phyloP scores from a whole-genome alignment of 2,113 vertebrate genomes.

The Rostratula benghalensis region DNA sequence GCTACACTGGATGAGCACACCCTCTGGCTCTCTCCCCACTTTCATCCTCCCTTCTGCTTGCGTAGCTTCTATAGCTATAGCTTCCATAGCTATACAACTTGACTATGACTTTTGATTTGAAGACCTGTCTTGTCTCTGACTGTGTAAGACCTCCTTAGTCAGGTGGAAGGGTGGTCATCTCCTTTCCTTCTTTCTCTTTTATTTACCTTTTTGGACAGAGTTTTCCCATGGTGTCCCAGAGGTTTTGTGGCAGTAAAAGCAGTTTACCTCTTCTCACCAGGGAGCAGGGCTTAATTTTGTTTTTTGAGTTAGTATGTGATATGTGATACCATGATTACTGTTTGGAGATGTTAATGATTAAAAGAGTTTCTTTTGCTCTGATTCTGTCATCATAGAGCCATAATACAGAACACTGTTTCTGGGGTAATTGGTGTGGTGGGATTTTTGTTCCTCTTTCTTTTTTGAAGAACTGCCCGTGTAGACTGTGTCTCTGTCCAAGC shows the following conservation, averaged over 20 bases:
- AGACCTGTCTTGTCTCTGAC: background rate
- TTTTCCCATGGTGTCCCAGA: background rate
- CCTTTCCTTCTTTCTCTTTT: background rate
- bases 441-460: background rate
- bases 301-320: background rate
- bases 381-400: background rate
- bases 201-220: background rate
- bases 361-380: background rate
- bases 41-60: background rate
- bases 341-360: background rate
- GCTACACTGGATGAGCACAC: background rate
- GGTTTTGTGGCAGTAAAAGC: background rate
- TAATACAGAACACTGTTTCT: background rate
- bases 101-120: background rate
- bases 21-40: background rate
- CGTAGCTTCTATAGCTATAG: background rate
- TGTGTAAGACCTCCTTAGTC: background rate
- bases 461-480: background rate
- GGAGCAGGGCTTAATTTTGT: background rate
- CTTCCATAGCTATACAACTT: background rate
- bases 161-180: background rate
- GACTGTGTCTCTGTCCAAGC: background rate
- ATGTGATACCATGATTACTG: background rate
- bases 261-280: background rate
- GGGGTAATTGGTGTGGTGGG: rapidly evolving